Base-by-base conservation (phyloP, 2,888 invertebrate species). In the Conus canariensis region DNA sequence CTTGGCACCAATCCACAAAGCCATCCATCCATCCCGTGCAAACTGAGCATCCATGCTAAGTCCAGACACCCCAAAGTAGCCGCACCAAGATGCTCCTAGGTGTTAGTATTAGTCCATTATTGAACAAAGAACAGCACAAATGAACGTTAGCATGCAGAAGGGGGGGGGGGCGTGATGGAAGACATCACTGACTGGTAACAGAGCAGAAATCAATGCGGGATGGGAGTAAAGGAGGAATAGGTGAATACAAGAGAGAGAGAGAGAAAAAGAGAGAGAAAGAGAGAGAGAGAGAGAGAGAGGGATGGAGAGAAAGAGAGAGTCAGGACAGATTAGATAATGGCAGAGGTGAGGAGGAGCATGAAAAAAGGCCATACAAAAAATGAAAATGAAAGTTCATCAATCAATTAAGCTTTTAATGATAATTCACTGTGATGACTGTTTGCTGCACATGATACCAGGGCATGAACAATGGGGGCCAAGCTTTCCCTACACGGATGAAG, bases 11-110 rank as follows among this genome's bases (percentile, higher is more conserved):
- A 82, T 82, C 45, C 80, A 64, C 60, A 64, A 90, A 90, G 87
- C 85, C 60, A 85, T 59, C 60, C 86, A 86, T 67, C 60, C 86
- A 86, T 30, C 86, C 86, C 30, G 86, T 86, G 86, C 86, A 86
- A 86, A 45, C 85, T 25, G 60, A 85, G 25, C 85, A 85, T 59
- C 60, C 85, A 85, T 16, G 85, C 86, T 22, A 83, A 58, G 82
- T 86, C 86, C 86, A 67, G 86, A 67, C 64, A 86, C 67, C 45
- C 59, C 59, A n/a, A 86, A 67, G 59, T 59, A 30, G 30, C 59
- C 86, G 19, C 67, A 56, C n/a, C 86, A 86, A 86, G 86, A 86
- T 86, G 86, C 86, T 25, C 30, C 45, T 5, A 19, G 12, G 10
- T 86, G 60, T 60, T 86, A 83, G 30, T n/a, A 45, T 86, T 25